Evolutionary conservation across 2,888 invertebrate genomes (phyloP), one percentile per base, ranked within the genome.

Genomic region (Thereva unica): DNA sequence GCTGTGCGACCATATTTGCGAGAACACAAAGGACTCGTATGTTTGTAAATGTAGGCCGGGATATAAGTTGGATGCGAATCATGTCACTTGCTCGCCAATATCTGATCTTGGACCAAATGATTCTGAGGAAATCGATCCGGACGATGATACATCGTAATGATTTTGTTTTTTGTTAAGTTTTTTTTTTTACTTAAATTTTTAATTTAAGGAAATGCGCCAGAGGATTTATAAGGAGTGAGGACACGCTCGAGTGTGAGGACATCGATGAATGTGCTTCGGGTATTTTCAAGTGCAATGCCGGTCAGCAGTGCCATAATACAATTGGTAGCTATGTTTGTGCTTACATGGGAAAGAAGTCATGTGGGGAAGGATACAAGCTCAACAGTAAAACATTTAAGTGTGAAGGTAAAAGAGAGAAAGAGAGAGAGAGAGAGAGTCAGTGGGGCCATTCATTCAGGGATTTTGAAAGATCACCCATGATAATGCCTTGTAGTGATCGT

Each of bases 251-350:
- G 53, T 85, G 85, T 71, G 78, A 73, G 78, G 92, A 92, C 77
- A 82, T 90, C 56, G 84, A 91, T 74, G 91, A 91, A 75, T 91
- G 91, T 74, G 79, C 84, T 0, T 83, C 85, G 5, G 87, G 89
- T 0, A 85, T 92, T 64, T 72, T 76, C 4, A 86, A 87, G 64
- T 97, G 97, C 74, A 85, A 74, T 47, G 37, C 67, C 10, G 72
- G 72, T 53, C 87, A 91, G 76, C 78, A 83, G 10, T 93, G 92
- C 75, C 80, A 83, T 35, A 93, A 93, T 74, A 87, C 84, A 0
- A 76, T 83, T 6, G 92, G 92, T 1, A 86, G 88, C 57, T 91
- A 85, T 75, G 76, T 76, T 1, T 92, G 91, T 75, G 72, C 79
- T 0, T 74, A 73, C 59, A 74, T 77, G 0, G 75, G 75, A 54